Conservation (phyloP, 2,113 vertebrate genomes). For the Dinomys branickii region DNA sequence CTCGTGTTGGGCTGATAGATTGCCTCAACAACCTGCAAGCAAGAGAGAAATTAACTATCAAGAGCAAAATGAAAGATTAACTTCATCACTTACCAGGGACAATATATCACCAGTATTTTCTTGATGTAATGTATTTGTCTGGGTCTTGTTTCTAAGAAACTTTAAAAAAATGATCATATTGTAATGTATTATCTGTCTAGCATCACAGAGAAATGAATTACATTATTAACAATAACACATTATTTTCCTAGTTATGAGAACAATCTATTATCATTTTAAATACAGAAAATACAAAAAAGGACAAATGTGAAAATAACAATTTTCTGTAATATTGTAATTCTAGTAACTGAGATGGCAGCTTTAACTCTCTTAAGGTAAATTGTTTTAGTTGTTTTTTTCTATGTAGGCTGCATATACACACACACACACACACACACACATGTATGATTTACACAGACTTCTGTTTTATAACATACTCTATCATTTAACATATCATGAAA, state of each 20-base stretch:
- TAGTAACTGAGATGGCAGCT: background rate
- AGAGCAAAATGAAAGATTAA: slow-evolving; percentile 68
- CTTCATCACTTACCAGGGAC: slow-evolving; percentile 61
- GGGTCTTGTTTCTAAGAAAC: slow-evolving; percentile 58
- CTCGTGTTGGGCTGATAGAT: slow-evolving; percentile 52
- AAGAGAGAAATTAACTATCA: slow-evolving; percentile 10
- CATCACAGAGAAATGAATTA: slow-evolving; percentile 21
- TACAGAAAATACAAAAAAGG: slow-evolving; percentile 9
- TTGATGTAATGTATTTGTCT: slow-evolving; percentile 76
- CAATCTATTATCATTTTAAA: background rate
- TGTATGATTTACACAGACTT: background rate
- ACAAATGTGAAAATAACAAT: background rate
- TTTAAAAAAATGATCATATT: slow-evolving; percentile 54
- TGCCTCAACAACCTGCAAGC: background rate
- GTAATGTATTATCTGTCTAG: background rate
- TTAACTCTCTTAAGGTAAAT: background rate
- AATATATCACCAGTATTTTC: slow-evolving; percentile 69
- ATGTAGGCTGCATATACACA: accelerated
- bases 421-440: accelerated
- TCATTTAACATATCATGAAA: background rate
- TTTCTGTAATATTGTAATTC: background rate
- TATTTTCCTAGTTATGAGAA: background rate
- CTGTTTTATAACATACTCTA: background rate
- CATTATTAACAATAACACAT: background rate
- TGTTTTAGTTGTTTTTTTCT: background rate